phyloP scores from a whole-genome alignment of 1,140 invertebrate species.

The Drosophila seguyi region DNA sequence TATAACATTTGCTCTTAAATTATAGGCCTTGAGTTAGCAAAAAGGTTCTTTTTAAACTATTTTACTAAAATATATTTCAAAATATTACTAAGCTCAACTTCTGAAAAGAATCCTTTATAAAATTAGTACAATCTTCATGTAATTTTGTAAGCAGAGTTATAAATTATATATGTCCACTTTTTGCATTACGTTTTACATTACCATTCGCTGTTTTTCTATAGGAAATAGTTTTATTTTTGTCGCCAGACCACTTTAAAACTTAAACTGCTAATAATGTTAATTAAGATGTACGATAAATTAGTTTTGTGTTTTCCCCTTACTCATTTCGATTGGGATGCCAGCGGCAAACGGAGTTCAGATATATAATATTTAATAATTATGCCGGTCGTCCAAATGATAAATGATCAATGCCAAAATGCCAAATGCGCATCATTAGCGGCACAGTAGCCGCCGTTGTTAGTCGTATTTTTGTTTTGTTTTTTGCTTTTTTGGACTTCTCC shows the following conservation, averaged over 20 bases:
- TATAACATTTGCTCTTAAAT: neutral
- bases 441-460: conserved; percentile 28
- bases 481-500: conserved; percentile 19
- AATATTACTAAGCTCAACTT: no score
- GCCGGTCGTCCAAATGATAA: conserved; percentile 51
- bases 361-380: conserved; percentile 67
- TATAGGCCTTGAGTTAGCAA: neutral
- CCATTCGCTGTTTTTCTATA: neutral
- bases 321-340: conserved; percentile 11
- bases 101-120: no score
- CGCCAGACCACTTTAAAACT: neutral
- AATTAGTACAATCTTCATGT: no score
- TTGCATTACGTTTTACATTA: neutral
- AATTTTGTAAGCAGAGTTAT: no score
- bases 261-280: neutral
- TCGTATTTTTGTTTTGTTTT: neutral
- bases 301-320: neutral
- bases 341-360: conserved; percentile 53
- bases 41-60: no score
- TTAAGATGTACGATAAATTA: conserved; percentile 6
- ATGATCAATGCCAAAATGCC: conserved; percentile 69
- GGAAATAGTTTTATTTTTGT: neutral
- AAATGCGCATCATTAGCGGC: conserved; percentile 66
- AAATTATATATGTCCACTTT: no score
- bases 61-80: no score